Base-by-base conservation (phyloP, 2,888 invertebrate species). In the Drosophila quasianomalipes region DNA sequence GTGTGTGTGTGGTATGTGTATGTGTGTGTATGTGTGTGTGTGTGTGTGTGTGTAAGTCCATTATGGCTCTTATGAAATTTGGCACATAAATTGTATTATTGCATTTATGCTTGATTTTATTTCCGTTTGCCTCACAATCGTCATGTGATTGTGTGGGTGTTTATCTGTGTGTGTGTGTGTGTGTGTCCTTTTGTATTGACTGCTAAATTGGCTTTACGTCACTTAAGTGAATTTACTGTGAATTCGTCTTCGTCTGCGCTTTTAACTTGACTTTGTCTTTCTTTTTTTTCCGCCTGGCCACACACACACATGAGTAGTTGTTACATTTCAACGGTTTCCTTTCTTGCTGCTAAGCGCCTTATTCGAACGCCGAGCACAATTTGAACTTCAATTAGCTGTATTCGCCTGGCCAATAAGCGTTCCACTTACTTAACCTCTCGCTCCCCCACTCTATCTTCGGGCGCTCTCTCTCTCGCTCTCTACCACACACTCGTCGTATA, bases 41-140 rank as follows among this genome's bases (percentile, higher is more conserved):
- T 53, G 28, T 67, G 61, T 70, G 70, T 80, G 72, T 77, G 67
- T 74, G 75, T 58, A 57, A 59, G 79, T 87, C 89, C 83, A 86
- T 85, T 89, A 87, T 83, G 70, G 76, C 74, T 78, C 81, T 84
- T 83, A 84, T 83, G 84, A 85, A 85, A 85, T 85, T 83, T 82
- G 85, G 85, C 90, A 82, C 89, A 89, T 86, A 88, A 89, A 89
- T 89, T 88, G 90, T 89, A 86, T 89, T 89, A 89, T 89, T 90
- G 90, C 86, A 88, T 89, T 89, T 89, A 86, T 85, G 88, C 89
- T 90, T 89, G 88, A 90, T 89, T 89, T 89, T 89, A 89, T 90
- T 89, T 89, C 86, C 86, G 81, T 82, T 88, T 87, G 79, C 84
- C 77, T 74, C 66, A 83, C 85, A 84, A 82, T 83, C 76, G 82